Evolutionary conservation across 2,888 invertebrate genomes (phyloP), one percentile per base, ranked within the genome.

Genomic region (Blera fallax): DNA sequence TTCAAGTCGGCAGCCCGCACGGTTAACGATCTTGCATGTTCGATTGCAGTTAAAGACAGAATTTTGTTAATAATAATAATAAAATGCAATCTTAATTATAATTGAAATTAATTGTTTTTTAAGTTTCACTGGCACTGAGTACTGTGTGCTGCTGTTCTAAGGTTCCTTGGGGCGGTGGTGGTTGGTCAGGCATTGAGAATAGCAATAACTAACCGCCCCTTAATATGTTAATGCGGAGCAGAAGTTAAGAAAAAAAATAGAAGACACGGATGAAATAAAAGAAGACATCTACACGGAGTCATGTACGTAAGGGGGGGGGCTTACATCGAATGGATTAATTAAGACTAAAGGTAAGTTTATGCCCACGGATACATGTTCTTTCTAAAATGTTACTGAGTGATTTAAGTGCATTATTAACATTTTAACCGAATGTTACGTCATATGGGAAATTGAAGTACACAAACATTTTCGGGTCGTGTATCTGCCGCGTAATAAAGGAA

Each of bases 61-160:
- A 65, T 80, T 80, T 80, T 85, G 80, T 85, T 80, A 64, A 80
- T 70, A 76, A 82, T 70, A 76, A 82, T 77, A 82, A 76, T 76
- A 80, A 85, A 85, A 85, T 60, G 80, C 74, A 65, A 58, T 80
- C 80, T 85, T 80, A 85, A 85, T 85, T 80, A 80, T 85, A 80
- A 85, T 85, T 80, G 80, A 80, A 85, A 85, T 85, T 85, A 80
- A 85, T 85, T 80, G 74, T 72, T 85, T 85, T 84, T 84, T 84
- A 84, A 80, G 76, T 80, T 76, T 62, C 27, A 64, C 24, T 24
- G 40, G 69, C 62, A 74, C 40, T 65, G 52, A 62, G 37, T 56
- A 24, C 18, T 62, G n/a, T 58, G 1, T 40, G 2, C 18, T 1
- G 14, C 8, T 18, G 6, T 32, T 21, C n/a, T n/a, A n/a, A 37